Evolutionary conservation across 2,797 vertebrate genomes (phyloP), one percentile per base, ranked within the genome.

Genomic region (Nasua narica): DNA sequence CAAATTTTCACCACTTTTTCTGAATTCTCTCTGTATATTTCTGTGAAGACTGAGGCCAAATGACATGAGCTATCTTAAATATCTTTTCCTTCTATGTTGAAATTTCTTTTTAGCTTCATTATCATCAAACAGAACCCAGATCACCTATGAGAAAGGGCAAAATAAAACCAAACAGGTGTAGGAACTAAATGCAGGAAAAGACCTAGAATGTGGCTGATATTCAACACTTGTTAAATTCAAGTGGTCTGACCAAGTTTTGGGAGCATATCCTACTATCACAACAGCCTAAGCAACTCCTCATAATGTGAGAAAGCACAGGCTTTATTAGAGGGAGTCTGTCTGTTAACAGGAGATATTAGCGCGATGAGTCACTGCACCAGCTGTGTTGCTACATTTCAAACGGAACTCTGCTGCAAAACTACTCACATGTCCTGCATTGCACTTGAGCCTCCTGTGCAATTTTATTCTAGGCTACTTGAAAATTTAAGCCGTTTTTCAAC

Each of bases 401-500:
- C n/a, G 46, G 76, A 78, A 56, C 60, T 72, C 40, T 91, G 76
- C 56, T 35, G 27, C 93, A 60, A 35, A 83, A 91, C 58, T 67
- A 9, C 74, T 94, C 65, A 85, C 93, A 97, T 79, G 25, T 79
- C 37, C 93, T 93, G 5, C 67, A 74, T 91, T 95, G 93, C 87
- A 96, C 90, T 32, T 3, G n/a, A 23, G 43, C 65, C 89, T 87
- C 32, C 29, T 21, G 37, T 87, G 19, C 67, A 62, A 0, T 94
- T 91, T 97, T 86, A 90, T 90, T 96, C 65, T 85, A 74, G 79
- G 87, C 90, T 96, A 95, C 90, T 77, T 95, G 94, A 95, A 97
- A 88, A 92, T 90, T 67, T 88, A 95, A 95, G 87, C 87, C 4
- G 0, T 91, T 95, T 95, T 94, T 92, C 70, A 96, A 37, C 37